Conservation (phyloP, 2,113 vertebrate species). For the Pithys albifrons region DNA sequence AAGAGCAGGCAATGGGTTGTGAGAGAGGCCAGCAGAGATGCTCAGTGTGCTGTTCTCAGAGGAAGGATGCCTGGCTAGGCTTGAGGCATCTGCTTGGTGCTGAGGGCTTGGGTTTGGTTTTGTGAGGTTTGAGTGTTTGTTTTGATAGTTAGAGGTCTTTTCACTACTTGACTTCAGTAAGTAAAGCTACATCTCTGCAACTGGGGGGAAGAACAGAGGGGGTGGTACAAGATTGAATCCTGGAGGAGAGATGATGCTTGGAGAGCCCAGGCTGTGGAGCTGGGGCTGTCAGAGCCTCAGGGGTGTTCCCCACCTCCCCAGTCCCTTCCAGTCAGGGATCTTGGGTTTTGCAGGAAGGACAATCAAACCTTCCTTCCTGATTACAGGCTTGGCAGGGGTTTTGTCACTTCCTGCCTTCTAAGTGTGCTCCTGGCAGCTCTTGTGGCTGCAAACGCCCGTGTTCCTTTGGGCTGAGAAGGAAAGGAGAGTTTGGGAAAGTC, state of each 20-base stretch:
- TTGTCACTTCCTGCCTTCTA: background rate
- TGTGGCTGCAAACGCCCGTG: accelerated
- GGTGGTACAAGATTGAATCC: background rate
- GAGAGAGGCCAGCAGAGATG: background rate
- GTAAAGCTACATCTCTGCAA: background rate
- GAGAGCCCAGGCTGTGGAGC: background rate
- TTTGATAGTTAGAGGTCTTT: background rate
- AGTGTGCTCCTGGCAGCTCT: background rate
- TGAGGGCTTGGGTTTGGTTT: background rate
- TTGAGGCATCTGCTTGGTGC: background rate
- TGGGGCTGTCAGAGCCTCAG: background rate
- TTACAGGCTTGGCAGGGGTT: background rate
- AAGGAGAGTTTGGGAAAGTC: no score
- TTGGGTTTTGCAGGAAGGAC: background rate
- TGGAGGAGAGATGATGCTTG: background rate
- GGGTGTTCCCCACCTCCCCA: background rate
- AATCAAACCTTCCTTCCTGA: background rate
- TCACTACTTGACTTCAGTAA: background rate
- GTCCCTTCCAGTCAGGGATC: background rate
- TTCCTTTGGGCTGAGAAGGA: background rate
- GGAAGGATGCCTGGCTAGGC: background rate
- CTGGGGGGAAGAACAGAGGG: background rate
- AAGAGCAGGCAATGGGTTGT: background rate
- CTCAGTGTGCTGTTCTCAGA: background rate
- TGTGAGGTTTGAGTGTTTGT: background rate